phyloP scores from a whole-genome alignment of 2,113 vertebrate genomes.

The Geothlypis trichas region DNA sequence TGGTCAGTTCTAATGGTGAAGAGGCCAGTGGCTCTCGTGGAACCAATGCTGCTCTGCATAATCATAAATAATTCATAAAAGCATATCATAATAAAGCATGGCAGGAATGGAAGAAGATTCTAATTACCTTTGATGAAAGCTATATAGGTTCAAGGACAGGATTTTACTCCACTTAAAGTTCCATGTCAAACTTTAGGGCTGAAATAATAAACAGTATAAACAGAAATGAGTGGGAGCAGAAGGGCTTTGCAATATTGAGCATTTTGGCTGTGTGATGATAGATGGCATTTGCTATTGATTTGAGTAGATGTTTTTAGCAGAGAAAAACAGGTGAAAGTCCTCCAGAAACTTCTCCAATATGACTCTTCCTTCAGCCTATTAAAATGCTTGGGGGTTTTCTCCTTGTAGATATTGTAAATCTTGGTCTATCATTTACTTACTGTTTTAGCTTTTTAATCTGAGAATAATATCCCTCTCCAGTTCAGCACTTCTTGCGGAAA shows the following conservation, averaged over 20 bases:
- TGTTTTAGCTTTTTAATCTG: neutral
- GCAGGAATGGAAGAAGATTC: neutral
- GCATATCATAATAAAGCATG: neutral
- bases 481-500: neutral
- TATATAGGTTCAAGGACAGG: neutral
- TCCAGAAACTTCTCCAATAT: neutral
- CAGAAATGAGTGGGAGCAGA: neutral
- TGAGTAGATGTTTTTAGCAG: neutral
- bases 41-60: neutral
- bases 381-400: neutral
- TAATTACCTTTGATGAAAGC: neutral
- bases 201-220: neutral
- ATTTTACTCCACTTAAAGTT: neutral
- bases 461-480: neutral
- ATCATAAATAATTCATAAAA: neutral
- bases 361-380: neutral
- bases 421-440: neutral
- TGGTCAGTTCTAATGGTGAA: neutral
- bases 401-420: neutral
- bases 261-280: neutral
- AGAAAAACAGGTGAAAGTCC: neutral
- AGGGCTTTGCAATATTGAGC: neutral
- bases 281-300: neutral
- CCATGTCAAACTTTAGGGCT: neutral
- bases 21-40: neutral